phyloP scores from a whole-genome alignment of 1,140 invertebrate genomes.

The Drosophila littoralis region DNA sequence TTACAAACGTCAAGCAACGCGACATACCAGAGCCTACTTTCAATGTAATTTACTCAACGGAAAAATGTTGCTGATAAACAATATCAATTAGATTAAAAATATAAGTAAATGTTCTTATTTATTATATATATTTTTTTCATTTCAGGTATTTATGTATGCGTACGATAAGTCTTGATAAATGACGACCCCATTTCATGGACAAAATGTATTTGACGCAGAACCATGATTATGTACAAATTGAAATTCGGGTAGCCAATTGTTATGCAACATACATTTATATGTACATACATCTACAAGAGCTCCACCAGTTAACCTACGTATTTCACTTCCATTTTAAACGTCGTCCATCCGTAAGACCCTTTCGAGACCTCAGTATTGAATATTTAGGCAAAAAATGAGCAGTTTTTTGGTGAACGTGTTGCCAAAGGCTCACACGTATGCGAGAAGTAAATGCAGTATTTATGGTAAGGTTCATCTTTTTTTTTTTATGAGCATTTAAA shows the following conservation, averaged over 20 bases:
- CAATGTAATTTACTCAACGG: too few species aligned
- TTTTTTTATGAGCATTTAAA: neutral
- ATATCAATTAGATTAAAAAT: too few species aligned
- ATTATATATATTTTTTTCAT: too few species aligned
- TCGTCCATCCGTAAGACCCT: neutral
- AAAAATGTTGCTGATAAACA: too few species aligned
- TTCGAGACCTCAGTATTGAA: neutral
- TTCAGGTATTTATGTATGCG: too few species aligned
- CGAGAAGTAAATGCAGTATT: constrained; percentile 13
- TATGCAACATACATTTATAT: neutral
- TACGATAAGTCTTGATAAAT: too few species aligned
- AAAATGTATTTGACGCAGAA: constrained; percentile 25
- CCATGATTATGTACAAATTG: constrained; percentile 24
- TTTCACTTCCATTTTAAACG: constrained; percentile 15
- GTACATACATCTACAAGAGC: neutral
- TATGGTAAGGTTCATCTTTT: constrained; percentile 20
- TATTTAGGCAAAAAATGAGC: constrained; percentile 23
- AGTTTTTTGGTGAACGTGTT: constrained; percentile 28
- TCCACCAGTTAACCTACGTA: neutral
- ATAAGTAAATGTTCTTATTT: too few species aligned
- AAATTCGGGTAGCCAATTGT: constrained; percentile 12
- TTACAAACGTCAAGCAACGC: too few species aligned
- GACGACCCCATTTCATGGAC: neutral
- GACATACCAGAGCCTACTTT: too few species aligned
- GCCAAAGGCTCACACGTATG: constrained; percentile 32